phyloP scores from a whole-genome alignment of 2,797 vertebrate genomes.

The Danio tinwini region DNA sequence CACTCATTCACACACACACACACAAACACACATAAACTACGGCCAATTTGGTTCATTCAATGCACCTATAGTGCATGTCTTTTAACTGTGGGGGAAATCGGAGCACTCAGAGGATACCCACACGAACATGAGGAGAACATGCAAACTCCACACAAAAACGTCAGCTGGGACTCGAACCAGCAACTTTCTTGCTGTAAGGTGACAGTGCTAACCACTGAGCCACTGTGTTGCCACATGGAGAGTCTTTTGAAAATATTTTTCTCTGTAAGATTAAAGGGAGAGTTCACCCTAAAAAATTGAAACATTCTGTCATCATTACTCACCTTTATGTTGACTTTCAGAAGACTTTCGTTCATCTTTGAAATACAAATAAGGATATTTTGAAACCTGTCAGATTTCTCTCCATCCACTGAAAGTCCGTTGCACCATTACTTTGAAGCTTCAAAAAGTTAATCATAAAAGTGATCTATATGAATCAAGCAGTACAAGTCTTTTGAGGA shows the following conservation, averaged over 20 bases:
- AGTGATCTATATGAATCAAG: background rate
- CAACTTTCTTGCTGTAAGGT: too few species aligned
- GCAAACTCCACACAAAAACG: too few species aligned
- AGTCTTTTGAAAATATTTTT: slow-evolving; percentile 57
- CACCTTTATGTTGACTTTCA: background rate
- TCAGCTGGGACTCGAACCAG: too few species aligned
- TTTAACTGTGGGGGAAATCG: too few species aligned
- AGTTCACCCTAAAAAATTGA: background rate
- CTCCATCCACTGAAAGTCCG: background rate
- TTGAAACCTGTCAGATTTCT: background rate
- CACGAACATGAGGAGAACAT: too few species aligned
- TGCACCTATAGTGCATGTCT: too few species aligned
- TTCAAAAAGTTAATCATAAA: background rate
- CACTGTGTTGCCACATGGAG: too few species aligned
- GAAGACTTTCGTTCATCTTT: background rate
- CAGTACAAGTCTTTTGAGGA: background rate
- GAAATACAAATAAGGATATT: background rate
- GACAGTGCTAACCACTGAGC: too few species aligned
- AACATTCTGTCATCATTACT: background rate
- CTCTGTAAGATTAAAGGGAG: slow-evolving; percentile 18
- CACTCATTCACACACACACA: too few species aligned
- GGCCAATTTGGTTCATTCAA: too few species aligned
- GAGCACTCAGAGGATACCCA: too few species aligned
- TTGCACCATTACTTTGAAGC: background rate
- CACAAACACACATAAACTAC: too few species aligned